Percentiles rank a stretch among this genome's conserved stretches.
Conservation (phyloP, 2,888 invertebrate genomes). For the Copidosoma aretas region DNA sequence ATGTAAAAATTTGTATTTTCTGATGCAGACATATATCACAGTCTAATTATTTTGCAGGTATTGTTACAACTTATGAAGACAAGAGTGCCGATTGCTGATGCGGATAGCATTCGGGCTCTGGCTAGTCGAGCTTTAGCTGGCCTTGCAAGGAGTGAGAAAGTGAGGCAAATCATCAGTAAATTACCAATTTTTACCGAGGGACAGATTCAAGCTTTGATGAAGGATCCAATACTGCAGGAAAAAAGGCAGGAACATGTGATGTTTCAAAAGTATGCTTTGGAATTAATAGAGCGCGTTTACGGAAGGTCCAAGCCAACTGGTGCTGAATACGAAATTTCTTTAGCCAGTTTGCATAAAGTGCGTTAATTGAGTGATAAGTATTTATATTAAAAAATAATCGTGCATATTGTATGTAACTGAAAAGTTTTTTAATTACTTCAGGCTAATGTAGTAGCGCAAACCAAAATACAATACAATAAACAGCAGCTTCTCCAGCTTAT, state of each 20-base stretch:
- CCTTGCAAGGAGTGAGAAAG: slow-evolving; percentile 89
- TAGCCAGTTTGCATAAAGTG: slow-evolving; percentile 88
- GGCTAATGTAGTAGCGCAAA: slow-evolving; percentile 96
- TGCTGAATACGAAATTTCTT: slow-evolving; percentile 81
- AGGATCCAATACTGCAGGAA: slow-evolving; percentile 96
- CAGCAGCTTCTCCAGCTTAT: slow-evolving; percentile 91
- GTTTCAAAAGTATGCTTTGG: slow-evolving; percentile 93
- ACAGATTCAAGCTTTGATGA: slow-evolving; percentile 91
- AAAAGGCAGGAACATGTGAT: slow-evolving; percentile 93
- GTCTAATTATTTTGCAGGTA: slow-evolving; percentile 65
- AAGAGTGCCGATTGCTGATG: slow-evolving; percentile 95
- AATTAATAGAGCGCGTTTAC: slow-evolving; percentile 87
- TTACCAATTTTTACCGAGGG: slow-evolving; percentile 92
- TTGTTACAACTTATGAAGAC: slow-evolving; percentile 86
- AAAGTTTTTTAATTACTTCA: slow-evolving; percentile 50
- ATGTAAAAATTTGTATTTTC: no score
- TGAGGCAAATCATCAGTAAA: slow-evolving; percentile 93
- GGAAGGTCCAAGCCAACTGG: slow-evolving; percentile 85
- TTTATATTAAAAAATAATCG: background rate
- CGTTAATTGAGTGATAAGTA: slow-evolving; percentile 54
- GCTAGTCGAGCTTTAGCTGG: slow-evolving; percentile 94
- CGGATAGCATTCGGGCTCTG: slow-evolving; percentile 90
- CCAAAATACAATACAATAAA: slow-evolving; percentile 93
- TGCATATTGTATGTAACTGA: background rate
- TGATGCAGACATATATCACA: background rate